These are phyloP conservation scores for Stenichneumon culpator DNA, from an alignment of 2,888 invertebrate genomes.

Conservation along the genomic window DNA sequence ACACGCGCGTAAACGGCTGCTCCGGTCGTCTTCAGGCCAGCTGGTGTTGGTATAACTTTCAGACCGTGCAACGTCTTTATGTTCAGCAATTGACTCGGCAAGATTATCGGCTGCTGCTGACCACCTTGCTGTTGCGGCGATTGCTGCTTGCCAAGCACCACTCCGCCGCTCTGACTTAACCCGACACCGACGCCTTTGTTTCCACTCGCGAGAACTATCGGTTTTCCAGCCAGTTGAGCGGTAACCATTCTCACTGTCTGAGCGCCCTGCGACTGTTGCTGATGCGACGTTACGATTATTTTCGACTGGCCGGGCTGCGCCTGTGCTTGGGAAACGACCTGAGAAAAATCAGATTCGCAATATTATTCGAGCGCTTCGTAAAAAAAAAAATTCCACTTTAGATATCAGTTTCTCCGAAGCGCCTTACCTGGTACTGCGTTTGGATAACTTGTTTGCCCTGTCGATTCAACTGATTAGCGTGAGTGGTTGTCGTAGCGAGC, in stretches of 20 bases:
- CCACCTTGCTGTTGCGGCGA: slow-evolving; percentile 70
- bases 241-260: slow-evolving; percentile 84
- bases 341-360: slow-evolving; percentile 6
- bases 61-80: slow-evolving; percentile 83
- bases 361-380: neutral
- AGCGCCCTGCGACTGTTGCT: slow-evolving; percentile 74
- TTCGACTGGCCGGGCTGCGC: slow-evolving; percentile 79
- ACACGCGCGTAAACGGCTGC: slow-evolving; percentile 83
- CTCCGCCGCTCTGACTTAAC: slow-evolving; percentile 78
- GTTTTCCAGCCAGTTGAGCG: slow-evolving; percentile 83
- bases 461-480: slow-evolving; percentile 80
- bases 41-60: slow-evolving; percentile 83
- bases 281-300: slow-evolving; percentile 82
- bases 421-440: slow-evolving; percentile 82
- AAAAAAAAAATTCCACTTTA: neutral
- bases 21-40: slow-evolving; percentile 82
- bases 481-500: slow-evolving; percentile 78
- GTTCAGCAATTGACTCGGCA: slow-evolving; percentile 83
- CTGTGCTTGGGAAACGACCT: slow-evolving; percentile 84
- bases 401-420: neutral
- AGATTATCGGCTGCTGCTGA: slow-evolving; percentile 82
- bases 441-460: slow-evolving; percentile 83
- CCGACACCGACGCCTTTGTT: slow-evolving; percentile 82
- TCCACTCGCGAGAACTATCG: slow-evolving; percentile 83
- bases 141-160: slow-evolving; percentile 80